phyloP scores from a whole-genome alignment of 2,888 invertebrate genomes.

The Sarcophaga carnaria region DNA sequence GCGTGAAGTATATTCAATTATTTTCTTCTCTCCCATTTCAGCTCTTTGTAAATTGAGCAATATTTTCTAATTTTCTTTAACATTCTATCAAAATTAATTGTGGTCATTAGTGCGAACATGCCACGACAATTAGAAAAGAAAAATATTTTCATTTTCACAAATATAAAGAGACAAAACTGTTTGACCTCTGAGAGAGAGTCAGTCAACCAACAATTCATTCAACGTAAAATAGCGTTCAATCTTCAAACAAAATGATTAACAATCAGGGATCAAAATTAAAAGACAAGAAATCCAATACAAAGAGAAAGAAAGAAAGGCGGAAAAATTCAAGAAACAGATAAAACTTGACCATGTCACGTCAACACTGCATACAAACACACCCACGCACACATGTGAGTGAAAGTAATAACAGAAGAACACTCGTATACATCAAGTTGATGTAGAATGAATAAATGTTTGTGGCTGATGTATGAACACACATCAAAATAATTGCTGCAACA shows the following conservation, averaged over 20 bases:
- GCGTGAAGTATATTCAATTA: neutral
- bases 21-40: neutral
- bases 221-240: slow-evolving; percentile 27
- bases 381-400: neutral
- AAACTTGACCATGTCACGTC: slow-evolving; percentile 68
- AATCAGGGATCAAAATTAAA: slow-evolving; percentile 24
- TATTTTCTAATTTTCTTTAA: neutral
- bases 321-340: slow-evolving; percentile 14
- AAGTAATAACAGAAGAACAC: neutral
- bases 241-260: slow-evolving; percentile 44
- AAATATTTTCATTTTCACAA: slow-evolving; percentile 55
- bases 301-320: neutral
- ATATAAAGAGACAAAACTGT: slow-evolving; percentile 54
- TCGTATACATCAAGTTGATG: slow-evolving; percentile 29
- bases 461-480: slow-evolving; percentile 55
- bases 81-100: slow-evolving; percentile 57
- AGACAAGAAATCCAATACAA: slow-evolving; percentile 4
- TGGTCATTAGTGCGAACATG: slow-evolving; percentile 62
- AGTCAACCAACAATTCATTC: neutral
- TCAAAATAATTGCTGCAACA: slow-evolving; percentile 66
- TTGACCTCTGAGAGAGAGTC: slow-evolving; percentile 52
- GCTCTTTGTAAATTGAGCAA: neutral
- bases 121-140: slow-evolving; percentile 64
- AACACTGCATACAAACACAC: slow-evolving; percentile 48
- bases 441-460: slow-evolving; percentile 30